A percentile compares a stretch with the other conserved stretches of the same genome.
These are phyloP conservation scores for Cantharis rustica DNA, from an alignment of 2,888 invertebrate species.

Conservation along the genomic window DNA sequence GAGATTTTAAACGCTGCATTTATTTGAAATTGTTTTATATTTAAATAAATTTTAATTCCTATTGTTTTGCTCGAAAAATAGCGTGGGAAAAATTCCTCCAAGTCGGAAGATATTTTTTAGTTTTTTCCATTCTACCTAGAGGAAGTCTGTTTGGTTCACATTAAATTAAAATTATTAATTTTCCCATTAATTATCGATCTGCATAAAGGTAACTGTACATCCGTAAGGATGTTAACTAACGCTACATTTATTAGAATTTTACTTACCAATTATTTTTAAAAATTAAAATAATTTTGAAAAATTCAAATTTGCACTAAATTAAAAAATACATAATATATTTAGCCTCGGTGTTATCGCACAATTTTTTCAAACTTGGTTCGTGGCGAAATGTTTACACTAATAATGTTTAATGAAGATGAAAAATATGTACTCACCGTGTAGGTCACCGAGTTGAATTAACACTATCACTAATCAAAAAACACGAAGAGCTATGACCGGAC, in stretches of 20 bases:
- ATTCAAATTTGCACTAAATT: neutral
- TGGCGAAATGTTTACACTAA: neutral
- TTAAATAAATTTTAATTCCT: neutral
- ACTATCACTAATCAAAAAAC: slow-evolving; percentile 26
- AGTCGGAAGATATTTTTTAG: neutral
- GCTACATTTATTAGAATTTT: neutral
- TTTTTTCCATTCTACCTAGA: neutral
- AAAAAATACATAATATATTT: neutral
- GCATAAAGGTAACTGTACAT: neutral
- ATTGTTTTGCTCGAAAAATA: neutral
- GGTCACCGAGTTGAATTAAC: slow-evolving; percentile 31
- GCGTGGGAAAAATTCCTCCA: neutral
- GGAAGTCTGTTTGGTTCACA: neutral
- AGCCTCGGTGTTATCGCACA: neutral
- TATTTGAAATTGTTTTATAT: neutral
- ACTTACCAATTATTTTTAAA: neutral
- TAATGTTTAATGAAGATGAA: neutral
- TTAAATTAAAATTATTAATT: neutral
- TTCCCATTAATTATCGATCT: neutral
- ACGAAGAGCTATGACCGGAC: slow-evolving; percentile 50
- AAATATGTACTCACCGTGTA: slow-evolving; percentile 33
- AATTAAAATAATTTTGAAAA: neutral
- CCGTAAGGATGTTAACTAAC: neutral
- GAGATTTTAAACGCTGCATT: neutral
- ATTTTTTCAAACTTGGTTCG: neutral